Evolutionary conservation across 2,113 vertebrate genomes (phyloP).

Genomic region (Antigone vipio): DNA sequence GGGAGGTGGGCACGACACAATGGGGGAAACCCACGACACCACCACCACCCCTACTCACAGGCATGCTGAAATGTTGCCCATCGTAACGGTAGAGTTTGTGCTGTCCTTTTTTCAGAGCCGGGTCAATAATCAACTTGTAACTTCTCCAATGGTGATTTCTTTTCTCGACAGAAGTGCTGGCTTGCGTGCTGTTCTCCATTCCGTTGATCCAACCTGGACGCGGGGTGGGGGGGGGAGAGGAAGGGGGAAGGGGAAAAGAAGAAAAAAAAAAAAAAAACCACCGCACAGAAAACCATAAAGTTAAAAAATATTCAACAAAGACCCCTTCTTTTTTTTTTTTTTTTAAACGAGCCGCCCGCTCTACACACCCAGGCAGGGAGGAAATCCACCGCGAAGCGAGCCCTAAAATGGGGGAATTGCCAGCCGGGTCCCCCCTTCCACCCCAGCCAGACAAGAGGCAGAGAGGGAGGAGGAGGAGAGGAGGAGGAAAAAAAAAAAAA

Average conservation of each 20-base stretch:
- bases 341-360: not conserved
- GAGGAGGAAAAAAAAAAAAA: not conserved
- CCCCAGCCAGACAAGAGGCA: slow-evolving; percentile 36
- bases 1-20: not conserved
- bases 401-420: slow-evolving; percentile 42
- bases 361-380: slow-evolving; percentile 20
- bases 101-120: slow-evolving; percentile 93
- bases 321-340: not conserved
- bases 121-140: slow-evolving; percentile 99
- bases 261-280: not conserved
- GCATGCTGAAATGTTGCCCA: slow-evolving; percentile 92
- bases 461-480: slow-evolving; percentile 13
- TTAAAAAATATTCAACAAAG: slow-evolving; percentile 35
- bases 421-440: slow-evolving; percentile 20
- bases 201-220: slow-evolving; percentile 94
- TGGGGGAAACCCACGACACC: not conserved
- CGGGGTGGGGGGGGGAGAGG: not conserved
- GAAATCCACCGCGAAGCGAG: slow-evolving; percentile 8
- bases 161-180: slow-evolving; percentile 93
- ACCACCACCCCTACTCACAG: slow-evolving; percentile 78
- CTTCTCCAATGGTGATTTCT: slow-evolving; percentile 98
- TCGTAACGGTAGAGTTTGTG: slow-evolving; percentile 98
- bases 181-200: slow-evolving; percentile 92
- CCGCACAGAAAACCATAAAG: not conserved
- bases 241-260: not conserved